Evolutionary conservation across 2,888 invertebrate genomes (phyloP).

Genomic region (Formica aserva): DNA sequence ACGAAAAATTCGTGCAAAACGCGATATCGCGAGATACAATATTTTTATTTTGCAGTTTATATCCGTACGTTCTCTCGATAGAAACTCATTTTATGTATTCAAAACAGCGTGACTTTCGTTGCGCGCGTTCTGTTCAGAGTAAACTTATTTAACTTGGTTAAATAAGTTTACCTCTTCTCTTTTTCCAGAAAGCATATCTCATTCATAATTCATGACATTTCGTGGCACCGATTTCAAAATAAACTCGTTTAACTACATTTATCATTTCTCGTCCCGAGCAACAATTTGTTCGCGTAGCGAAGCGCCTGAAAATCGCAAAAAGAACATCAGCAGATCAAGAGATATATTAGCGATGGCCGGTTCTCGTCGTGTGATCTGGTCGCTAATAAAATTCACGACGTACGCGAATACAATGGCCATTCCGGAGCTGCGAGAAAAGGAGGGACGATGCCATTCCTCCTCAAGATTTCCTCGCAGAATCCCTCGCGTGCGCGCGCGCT

Average conservation of each 20-base stretch:
- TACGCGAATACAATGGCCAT: constrained; percentile 57
- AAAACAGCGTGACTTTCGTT: constrained; percentile 15
- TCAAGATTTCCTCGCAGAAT: not conserved
- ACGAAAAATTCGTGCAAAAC: constrained; percentile 3
- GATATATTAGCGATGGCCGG: constrained; percentile 51
- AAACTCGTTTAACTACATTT: constrained; percentile 16
- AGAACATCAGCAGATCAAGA: constrained; percentile 52
- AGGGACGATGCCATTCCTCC: not conserved
- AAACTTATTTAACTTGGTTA: constrained; percentile 25
- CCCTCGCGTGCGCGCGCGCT: constrained; percentile 19
- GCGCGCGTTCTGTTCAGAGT: constrained; percentile 18
- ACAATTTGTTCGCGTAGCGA: not conserved
- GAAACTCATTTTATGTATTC: constrained; percentile 21
- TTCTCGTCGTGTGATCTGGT: constrained; percentile 20
- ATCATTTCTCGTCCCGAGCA: not conserved
- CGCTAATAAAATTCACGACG: constrained; percentile 69
- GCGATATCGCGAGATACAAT: not conserved
- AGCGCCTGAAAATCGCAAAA: constrained; percentile 24
- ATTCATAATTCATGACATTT: constrained; percentile 42
- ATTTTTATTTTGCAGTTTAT: not conserved
- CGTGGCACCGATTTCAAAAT: constrained; percentile 7
- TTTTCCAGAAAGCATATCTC: not conserved
- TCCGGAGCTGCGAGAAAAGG: not conserved
- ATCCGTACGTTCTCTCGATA: constrained; percentile 1
- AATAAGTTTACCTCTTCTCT: not conserved